These are phyloP conservation scores for Astyanax mexicanus DNA, from an alignment of 2,797 vertebrate genomes.

Conservation along the genomic window DNA sequence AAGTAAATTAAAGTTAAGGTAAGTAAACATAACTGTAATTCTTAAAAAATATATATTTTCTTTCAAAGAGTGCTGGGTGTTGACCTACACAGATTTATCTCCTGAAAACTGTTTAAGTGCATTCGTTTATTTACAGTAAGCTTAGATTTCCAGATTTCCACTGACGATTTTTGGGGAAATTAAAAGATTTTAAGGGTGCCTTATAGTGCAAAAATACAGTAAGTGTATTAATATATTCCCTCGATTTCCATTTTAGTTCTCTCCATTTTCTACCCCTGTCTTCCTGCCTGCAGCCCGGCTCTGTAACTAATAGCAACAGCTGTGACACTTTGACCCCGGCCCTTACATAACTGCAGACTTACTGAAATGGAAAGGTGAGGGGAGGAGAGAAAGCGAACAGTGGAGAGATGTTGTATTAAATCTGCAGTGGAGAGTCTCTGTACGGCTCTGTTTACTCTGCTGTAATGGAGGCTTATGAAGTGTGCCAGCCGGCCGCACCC, in stretches of 20 bases:
- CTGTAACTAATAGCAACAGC: slow-evolving; percentile 76
- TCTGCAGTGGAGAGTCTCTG: neutral
- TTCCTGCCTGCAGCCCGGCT: slow-evolving; percentile 63
- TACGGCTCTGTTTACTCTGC: neutral
- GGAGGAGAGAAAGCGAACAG: slow-evolving; percentile 12
- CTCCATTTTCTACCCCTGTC: slow-evolving; percentile 29
- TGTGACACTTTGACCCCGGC: slow-evolving; percentile 77
- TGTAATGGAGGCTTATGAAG: neutral
- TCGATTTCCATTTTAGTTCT: neutral
- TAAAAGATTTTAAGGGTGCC: no score
- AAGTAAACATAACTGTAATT: no score
- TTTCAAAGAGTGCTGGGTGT: no score
- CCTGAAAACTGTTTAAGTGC: no score
- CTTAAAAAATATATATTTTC: no score
- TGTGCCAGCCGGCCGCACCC: neutral
- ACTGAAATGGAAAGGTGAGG: slow-evolving; percentile 31
- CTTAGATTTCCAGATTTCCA: no score
- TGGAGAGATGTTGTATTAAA: slow-evolving; percentile 15
- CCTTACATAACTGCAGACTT: slow-evolving; percentile 72
- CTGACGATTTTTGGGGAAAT: no score
- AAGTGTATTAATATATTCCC: neutral
- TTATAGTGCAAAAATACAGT: no score
- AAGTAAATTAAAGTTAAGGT: no score
- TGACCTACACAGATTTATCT: no score
- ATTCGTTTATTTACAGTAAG: no score